phyloP scores from a whole-genome alignment of 1,140 invertebrate genomes.

The Ceratosolen solmsi region DNA sequence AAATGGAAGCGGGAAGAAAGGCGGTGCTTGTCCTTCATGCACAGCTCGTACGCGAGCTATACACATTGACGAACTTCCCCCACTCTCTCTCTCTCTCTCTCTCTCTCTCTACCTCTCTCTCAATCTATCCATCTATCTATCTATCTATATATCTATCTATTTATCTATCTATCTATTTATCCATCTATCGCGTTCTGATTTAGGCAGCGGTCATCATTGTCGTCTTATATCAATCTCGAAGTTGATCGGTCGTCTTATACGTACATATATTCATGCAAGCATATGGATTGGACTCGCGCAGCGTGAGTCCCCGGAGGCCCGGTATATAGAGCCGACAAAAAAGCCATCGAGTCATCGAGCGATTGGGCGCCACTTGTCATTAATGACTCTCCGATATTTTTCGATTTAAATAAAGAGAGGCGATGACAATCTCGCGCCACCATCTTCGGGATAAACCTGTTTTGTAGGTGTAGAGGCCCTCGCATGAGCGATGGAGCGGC shows the following conservation, averaged over 20 bases:
- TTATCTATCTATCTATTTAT: too few relatives aligned
- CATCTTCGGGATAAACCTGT: slow-evolving; percentile 44
- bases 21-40: not conserved
- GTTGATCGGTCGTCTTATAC: not conserved
- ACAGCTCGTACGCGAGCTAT: not conserved
- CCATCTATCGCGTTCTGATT: not conserved
- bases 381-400: slow-evolving; percentile 66
- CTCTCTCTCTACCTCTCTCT: too few relatives aligned
- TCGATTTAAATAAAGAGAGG: slow-evolving; percentile 67
- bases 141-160: too few relatives aligned
- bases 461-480: not conserved
- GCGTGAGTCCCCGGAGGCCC: not conserved
- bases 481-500: not conserved
- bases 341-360: slow-evolving; percentile 67
- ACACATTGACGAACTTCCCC: not conserved
- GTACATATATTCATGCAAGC: too few relatives aligned
- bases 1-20: not conserved
- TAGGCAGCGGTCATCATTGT: slow-evolving; percentile 25
- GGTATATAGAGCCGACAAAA: slow-evolving; percentile 50
- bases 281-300: not conserved
- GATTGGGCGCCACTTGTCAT: slow-evolving; percentile 71
- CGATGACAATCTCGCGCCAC: slow-evolving; percentile 64
- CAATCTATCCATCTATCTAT: not conserved
- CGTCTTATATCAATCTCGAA: not conserved
- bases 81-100: not conserved